Evolutionary conservation across 2,888 invertebrate genomes (phyloP), one percentile per base, ranked within the genome.

Genomic region (Branchellion lobata): DNA sequence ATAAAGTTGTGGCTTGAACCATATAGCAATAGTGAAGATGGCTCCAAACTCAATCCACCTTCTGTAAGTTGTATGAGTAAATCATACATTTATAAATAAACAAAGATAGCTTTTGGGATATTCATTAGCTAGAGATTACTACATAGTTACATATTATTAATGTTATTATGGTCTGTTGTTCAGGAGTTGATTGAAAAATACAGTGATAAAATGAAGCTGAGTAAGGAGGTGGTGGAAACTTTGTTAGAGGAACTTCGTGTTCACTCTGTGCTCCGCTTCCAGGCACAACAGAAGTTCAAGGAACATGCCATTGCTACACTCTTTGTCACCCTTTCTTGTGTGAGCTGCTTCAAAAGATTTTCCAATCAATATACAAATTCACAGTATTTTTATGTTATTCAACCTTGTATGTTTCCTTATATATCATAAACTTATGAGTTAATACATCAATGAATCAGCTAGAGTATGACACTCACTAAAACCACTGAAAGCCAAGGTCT

Each of bases 1-100:
- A 89, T 93, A 3, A 93, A 93, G 85, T 87, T 94, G 80, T 94
- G 94, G 93, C 89, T 92, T 83, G 88, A 91, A 24, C 93, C 93
- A 0, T 93, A 91, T 85, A 90, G 90, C 36, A 88, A 90, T n/a
- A 24, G 21, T 27, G 89, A 88, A 33, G 85, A 88, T 53, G 90
- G 90, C 1, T 84, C 88, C 78, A 88, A 88, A 65, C 89, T 90
- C 18, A 81, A 82, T n/a, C 71, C 83, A n/a, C 84, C 85, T 27
- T 73, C 83, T 82, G 86, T 86, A 82, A 69, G 80, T 79, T 24
- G 8, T 79, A 40, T n/a, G n/a, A n/a, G n/a, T n/a, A n/a, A n/a
- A n/a, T n/a, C n/a, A n/a, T n/a, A n/a, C n/a, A n/a, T n/a, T n/a
- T n/a, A n/a, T n/a, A n/a, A n/a, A n/a, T n/a, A n/a, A n/a, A n/a